phyloP scores from a whole-genome alignment of 2,888 invertebrate genomes.

The Eurois occulta region DNA sequence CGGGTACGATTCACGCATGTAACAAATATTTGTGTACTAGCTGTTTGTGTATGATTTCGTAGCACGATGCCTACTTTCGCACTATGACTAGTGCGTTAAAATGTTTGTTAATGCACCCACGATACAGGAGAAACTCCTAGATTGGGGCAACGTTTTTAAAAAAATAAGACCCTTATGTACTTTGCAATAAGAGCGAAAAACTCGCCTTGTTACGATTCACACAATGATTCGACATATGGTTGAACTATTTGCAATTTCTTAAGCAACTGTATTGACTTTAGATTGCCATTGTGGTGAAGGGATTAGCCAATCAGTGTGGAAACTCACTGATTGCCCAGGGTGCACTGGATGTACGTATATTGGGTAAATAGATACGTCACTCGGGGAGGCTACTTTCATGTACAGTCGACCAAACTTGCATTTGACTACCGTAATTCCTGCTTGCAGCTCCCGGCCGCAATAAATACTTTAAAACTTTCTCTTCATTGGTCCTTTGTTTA shows the following conservation, averaged over 20 bases:
- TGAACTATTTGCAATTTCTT: not conserved
- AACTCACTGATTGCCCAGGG: not conserved
- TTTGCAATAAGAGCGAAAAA: not conserved
- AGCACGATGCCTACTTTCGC: too few relatives aligned
- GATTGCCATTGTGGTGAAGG: not conserved
- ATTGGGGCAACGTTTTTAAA: not conserved
- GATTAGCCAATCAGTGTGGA: not conserved
- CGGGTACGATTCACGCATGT: not conserved
- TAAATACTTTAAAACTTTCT: too few relatives aligned
- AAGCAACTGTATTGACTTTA: not conserved
- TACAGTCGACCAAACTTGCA: not conserved
- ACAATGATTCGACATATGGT: not conserved
- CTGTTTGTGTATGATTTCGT: not conserved
- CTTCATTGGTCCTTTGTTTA: too few relatives aligned
- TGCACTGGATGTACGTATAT: not conserved
- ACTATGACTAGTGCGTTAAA: too few relatives aligned
- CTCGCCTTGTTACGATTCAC: not conserved
- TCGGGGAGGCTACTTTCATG: not conserved
- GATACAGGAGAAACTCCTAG: not conserved
- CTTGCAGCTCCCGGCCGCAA: too few relatives aligned
- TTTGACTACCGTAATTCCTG: too few relatives aligned
- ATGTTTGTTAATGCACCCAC: not conserved
- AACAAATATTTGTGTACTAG: not conserved
- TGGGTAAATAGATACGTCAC: not conserved
- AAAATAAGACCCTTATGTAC: not conserved